Percentiles rank a stretch among this genome's conserved stretches.
Conservation (phyloP, 2,113 vertebrate species). For the Notarius quadriscutis region DNA sequence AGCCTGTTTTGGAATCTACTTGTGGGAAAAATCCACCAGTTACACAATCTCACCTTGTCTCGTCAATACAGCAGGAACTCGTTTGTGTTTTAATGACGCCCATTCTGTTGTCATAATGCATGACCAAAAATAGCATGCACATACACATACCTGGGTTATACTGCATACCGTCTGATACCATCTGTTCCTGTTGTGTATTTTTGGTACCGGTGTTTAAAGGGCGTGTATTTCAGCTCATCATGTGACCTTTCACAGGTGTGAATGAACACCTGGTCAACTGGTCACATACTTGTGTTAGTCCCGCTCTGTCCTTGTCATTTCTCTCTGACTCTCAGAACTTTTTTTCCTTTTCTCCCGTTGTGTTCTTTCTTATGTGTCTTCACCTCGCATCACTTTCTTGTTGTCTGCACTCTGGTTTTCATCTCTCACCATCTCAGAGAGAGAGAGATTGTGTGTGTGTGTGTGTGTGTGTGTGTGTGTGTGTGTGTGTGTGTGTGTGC, state of each 20-base stretch:
- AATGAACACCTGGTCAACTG: constrained; percentile 20
- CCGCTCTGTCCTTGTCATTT: not conserved
- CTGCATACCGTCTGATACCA: not conserved
- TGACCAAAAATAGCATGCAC: not conserved
- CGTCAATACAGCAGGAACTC: not conserved
- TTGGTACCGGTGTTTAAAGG: not conserved
- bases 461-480: constrained; percentile 11
- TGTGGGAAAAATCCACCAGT: not conserved
- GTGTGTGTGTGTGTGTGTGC: constrained; percentile 15
- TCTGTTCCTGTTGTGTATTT: not conserved
- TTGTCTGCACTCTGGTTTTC: constrained; percentile 19
- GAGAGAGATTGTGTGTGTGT: constrained; percentile 7
- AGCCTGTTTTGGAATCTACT: not conserved
- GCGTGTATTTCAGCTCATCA: constrained; percentile 1
- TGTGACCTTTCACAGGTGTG: constrained; percentile 12
- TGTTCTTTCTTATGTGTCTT: constrained; percentile 42
- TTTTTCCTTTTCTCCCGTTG: constrained; percentile 21
- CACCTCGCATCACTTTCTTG: constrained; percentile 25
- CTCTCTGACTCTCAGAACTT: constrained; percentile 1
- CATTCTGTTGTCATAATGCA: not conserved
- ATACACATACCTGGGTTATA: not conserved
- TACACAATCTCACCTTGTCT: not conserved
- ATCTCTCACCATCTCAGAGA: not conserved
- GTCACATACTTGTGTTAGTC: not conserved
- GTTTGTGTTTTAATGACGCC: not conserved